Conservation (phyloP, 2,113 vertebrate species). For the Mesocricetus auratus region DNA sequence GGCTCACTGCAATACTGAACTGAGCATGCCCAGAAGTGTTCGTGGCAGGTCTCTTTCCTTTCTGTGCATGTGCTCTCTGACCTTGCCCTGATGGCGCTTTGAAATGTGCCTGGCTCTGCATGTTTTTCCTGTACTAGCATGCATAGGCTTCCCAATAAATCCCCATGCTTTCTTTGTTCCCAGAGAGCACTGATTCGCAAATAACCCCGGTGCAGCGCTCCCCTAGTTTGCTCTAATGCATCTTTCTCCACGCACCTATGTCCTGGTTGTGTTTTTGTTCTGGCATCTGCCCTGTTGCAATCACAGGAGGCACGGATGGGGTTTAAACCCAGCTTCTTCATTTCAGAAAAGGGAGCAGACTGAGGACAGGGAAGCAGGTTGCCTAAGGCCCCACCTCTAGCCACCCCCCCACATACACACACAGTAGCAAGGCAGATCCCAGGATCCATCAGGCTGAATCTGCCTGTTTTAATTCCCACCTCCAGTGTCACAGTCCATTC, state of each 20-base stretch:
- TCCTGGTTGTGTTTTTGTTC: not conserved
- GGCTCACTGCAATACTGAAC: not conserved
- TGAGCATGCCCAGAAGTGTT: not conserved
- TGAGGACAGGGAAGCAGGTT: not conserved
- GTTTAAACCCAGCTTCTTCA: not conserved
- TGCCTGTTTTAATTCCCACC: not conserved
- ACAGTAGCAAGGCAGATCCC: not conserved
- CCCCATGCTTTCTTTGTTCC: not conserved
- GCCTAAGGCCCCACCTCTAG: not conserved
- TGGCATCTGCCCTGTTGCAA: not conserved
- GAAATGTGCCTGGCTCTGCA: not conserved
- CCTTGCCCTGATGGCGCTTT: not conserved
- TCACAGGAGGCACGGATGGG: not conserved
- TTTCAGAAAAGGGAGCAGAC: not conserved
- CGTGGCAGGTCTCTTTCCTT: too few species aligned
- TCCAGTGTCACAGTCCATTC: not conserved
- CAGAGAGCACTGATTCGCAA: not conserved
- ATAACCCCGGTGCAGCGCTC: not conserved
- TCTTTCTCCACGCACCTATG: not conserved
- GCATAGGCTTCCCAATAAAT: not conserved
- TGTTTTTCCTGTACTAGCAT: not conserved
- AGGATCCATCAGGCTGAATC: not conserved
- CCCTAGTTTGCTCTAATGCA: too few species aligned
- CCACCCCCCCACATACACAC: not conserved
- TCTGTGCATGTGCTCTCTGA: not conserved